Evolutionary conservation across 2,888 invertebrate species (phyloP), one percentile per base, ranked within the genome.

Genomic region (Micoletzkya japonica): DNA sequence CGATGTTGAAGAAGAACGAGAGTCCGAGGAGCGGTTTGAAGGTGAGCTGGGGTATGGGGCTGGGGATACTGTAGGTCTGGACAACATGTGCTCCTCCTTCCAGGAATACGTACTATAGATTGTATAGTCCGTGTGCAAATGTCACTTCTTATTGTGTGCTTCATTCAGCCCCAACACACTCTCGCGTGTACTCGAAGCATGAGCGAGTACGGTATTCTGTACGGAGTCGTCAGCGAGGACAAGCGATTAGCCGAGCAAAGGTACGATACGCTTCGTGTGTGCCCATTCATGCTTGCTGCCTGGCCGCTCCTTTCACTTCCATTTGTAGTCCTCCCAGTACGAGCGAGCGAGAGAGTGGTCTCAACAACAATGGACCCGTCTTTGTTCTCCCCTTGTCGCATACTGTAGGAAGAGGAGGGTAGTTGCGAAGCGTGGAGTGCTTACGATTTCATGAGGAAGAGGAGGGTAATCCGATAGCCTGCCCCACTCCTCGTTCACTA

Each of bases 1-100:
- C 64, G 17, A 66, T 66, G 64, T 36, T 66, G n/a, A 37, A 54
- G 14, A 66, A 66, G 54, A 54, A 66, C 54, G 64, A 66, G 54
- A 66, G 64, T n/a, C 64, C 64, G 37, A 36, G 64, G 24, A 66
- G 64, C n/a, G 64, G 64, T n/a, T 36, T 66, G 28, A 66, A 66
- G 63, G 63, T 63, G 50, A 28, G 7, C 28, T 4, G n/a, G n/a
- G n/a, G n/a, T n/a, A n/a, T n/a, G n/a, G n/a, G n/a, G n/a, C n/a
- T n/a, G n/a, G n/a, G n/a, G n/a, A n/a, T n/a, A n/a, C n/a, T n/a
- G n/a, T n/a, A n/a, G n/a, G n/a, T n/a, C n/a, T n/a, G n/a, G n/a
- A n/a, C n/a, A n/a, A n/a, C n/a, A n/a, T n/a, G n/a, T n/a, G n/a
- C n/a, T n/a, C n/a, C n/a, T n/a, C n/a, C n/a, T n/a, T n/a, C n/a